Conservation (phyloP, 2,797 vertebrate species). For the Argyrosomus regius region DNA sequence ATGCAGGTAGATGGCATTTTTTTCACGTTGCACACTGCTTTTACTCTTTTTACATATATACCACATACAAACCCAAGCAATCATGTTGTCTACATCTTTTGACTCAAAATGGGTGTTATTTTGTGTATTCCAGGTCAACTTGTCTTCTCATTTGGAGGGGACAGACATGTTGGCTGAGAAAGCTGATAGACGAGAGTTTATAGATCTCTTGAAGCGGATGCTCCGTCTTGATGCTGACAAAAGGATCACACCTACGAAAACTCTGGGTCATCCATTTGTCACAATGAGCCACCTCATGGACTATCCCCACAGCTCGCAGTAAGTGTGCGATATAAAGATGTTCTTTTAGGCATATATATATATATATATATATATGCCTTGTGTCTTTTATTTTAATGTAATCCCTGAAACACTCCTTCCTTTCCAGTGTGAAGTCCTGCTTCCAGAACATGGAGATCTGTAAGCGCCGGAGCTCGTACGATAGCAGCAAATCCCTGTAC, state of each 20-base stretch:
- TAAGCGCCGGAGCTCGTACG: slow-evolving; percentile 94
- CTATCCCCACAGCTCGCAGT: slow-evolving; percentile 99
- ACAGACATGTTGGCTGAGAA: slow-evolving; percentile 99
- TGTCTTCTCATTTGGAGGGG: slow-evolving; percentile 97
- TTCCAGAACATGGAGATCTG: slow-evolving; percentile 99
- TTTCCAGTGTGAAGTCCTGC: slow-evolving; percentile 95
- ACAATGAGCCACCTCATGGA: slow-evolving; percentile 98
- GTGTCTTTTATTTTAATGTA: neutral
- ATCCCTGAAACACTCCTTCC: slow-evolving; percentile 8
- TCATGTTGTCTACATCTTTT: neutral
- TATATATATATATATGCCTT: neutral
- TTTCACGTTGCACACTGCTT: neutral
- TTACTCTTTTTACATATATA: neutral
- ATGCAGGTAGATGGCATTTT: slow-evolving; percentile 88
- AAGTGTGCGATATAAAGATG: slow-evolving; percentile 59
- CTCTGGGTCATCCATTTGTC: slow-evolving; percentile 96
- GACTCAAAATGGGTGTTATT: neutral
- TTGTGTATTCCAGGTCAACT: slow-evolving; percentile 90
- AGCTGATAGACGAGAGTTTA: slow-evolving; percentile 97
- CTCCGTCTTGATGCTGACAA: slow-evolving; percentile 98
- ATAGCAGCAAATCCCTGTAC: slow-evolving; percentile 95
- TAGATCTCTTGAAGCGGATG: slow-evolving; percentile 98
- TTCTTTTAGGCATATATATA: too few species aligned
- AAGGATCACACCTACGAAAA: slow-evolving; percentile 97
- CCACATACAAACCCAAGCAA: neutral